A percentile compares a stretch with the other conserved stretches of the same genome.
Conservation (phyloP, 2,113 vertebrate species). For the Raja brachyura region DNA sequence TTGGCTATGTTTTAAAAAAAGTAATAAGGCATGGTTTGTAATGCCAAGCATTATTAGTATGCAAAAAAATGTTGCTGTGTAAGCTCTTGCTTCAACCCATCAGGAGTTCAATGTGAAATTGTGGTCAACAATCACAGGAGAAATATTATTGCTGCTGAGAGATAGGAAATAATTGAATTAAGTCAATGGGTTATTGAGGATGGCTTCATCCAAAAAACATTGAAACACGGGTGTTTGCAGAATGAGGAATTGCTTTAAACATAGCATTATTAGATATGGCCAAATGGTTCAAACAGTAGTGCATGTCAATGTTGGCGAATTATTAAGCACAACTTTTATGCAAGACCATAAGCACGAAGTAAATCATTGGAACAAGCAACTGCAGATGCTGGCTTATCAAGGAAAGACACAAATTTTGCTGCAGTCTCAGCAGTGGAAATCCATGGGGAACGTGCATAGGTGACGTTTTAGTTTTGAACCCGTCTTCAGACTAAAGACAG, state of each 20-base stretch:
- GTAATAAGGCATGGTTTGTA: background rate
- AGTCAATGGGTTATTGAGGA: no score
- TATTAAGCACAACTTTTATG: background rate
- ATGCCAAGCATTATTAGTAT: background rate
- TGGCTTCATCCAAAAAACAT: background rate
- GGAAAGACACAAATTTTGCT: no score
- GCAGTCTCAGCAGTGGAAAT: no score
- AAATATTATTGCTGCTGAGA: background rate
- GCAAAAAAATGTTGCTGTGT: constrained; percentile 13
- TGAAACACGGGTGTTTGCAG: background rate
- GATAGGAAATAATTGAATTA: background rate
- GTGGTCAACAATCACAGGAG: background rate
- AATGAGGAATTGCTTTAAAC: background rate
- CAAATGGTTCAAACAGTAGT: background rate
- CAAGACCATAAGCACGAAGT: background rate
- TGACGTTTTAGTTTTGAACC: no score
- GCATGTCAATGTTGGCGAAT: background rate
- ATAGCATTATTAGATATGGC: background rate
- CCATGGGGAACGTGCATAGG: no score
- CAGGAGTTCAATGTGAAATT: background rate
- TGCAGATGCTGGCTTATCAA: no score
- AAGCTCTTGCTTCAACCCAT: background rate
- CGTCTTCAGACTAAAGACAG: no score
- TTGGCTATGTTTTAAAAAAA: background rate
- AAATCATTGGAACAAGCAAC: no score